Percentiles rank a stretch among this genome's conserved stretches.
Conservation (phyloP, 2,797 vertebrate species). For the Chromis chromis region DNA sequence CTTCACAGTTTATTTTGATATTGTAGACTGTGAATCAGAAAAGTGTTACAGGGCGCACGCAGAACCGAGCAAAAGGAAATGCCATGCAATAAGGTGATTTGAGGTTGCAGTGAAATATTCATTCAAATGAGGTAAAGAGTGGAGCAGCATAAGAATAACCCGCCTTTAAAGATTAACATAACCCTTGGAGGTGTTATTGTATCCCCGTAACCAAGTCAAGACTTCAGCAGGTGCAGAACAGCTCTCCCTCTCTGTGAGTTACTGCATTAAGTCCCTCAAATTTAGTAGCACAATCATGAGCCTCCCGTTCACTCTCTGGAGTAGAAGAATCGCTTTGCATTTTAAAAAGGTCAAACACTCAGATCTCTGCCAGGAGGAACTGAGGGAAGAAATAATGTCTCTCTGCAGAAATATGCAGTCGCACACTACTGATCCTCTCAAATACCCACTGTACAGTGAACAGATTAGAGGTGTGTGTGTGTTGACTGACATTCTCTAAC, state of each 20-base stretch:
- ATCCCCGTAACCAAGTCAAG: constrained; percentile 78
- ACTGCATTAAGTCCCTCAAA: constrained; percentile 84
- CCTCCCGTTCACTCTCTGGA: constrained; percentile 81
- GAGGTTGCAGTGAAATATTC: constrained; percentile 80
- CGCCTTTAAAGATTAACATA: constrained; percentile 83
- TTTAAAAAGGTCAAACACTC: constrained; percentile 87
- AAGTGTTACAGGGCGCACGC: constrained; percentile 6
- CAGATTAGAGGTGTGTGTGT: constrained; percentile 68
- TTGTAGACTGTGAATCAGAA: constrained; percentile 23
- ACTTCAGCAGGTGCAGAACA: constrained; percentile 77
- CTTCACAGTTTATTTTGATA: constrained; percentile 49
- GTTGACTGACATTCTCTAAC: constrained; percentile 62
- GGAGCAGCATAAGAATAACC: constrained; percentile 80
- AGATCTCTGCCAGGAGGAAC: constrained; percentile 83
- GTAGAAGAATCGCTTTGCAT: constrained; percentile 85
- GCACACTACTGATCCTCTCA: constrained; percentile 78
- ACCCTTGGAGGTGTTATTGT: constrained; percentile 81
- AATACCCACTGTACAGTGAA: constrained; percentile 75
- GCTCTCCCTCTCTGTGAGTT: constrained; percentile 77
- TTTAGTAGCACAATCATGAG: constrained; percentile 85
- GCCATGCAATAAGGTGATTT: constrained; percentile 65
- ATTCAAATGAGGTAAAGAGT: constrained; percentile 79
- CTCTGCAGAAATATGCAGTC: constrained; percentile 80
- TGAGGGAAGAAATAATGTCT: constrained; percentile 82
- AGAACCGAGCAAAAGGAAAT: constrained; percentile 42